A percentile compares a stretch with the other conserved stretches of the same genome.
Evolutionary conservation across 2,888 invertebrate genomes (phyloP).

Genomic region (Tridacna crocea): DNA sequence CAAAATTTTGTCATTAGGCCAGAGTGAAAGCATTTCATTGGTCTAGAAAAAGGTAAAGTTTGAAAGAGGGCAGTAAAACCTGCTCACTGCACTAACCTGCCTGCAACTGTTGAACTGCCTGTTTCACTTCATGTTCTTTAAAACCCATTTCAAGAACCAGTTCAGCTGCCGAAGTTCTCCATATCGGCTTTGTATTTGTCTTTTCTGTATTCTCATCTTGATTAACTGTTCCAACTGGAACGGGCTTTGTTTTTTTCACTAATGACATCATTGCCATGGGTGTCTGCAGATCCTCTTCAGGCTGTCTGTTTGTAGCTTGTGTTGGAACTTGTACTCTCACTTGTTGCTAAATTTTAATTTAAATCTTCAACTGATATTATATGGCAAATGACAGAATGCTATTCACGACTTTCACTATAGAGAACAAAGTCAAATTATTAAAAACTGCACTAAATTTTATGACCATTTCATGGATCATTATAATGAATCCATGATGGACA

Average conservation of each 20-base stretch:
- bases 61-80: not conserved
- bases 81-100: not conserved
- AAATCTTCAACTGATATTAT: not conserved
- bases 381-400: not conserved
- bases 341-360: not conserved
- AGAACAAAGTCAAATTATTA: too few species aligned
- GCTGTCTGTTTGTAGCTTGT: not conserved
- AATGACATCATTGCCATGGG: not conserved
- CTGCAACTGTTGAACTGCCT: not conserved
- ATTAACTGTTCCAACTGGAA: not conserved
- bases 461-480: too few species aligned
- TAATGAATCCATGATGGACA: too few species aligned
- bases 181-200: not conserved
- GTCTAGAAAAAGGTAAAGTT: too few species aligned
- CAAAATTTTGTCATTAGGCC: too few species aligned
- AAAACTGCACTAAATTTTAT: too few species aligned
- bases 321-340: not conserved
- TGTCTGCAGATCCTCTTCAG: not conserved
- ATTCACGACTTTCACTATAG: too few species aligned
- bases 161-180: not conserved
- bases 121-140: not conserved
- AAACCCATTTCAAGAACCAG: constrained; percentile 11
- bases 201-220: not conserved
- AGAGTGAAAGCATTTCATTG: too few species aligned
- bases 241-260: not conserved